Percentiles rank a stretch among this genome's conserved stretches.
These are phyloP conservation scores for Peucedramus taeniatus DNA, from an alignment of 2,113 vertebrate species.

Conservation along the genomic window DNA sequence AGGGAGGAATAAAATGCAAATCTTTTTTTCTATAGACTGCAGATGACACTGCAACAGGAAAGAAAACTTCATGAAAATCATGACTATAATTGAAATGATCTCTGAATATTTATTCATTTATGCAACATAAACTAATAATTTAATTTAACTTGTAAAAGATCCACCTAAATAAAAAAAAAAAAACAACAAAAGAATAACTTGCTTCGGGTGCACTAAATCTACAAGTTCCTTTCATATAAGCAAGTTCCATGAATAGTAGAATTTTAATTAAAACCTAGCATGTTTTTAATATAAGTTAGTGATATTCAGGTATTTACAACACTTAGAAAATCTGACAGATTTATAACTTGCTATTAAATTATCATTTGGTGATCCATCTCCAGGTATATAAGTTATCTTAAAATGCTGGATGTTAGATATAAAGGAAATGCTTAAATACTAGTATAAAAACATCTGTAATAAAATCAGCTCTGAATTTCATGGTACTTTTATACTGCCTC, in stretches of 20 bases:
- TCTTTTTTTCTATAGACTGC: background rate
- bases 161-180: background rate
- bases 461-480: constrained; percentile 73
- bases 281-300: background rate
- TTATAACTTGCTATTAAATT: constrained; percentile 41
- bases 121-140: background rate
- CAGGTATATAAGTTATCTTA: constrained; percentile 25
- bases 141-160: background rate
- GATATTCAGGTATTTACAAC: background rate
- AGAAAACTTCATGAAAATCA: background rate
- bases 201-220: background rate
- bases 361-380: constrained; percentile 21
- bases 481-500: constrained; percentile 61
- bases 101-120: background rate
- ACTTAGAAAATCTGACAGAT: constrained; percentile 35
- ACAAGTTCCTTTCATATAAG: background rate
- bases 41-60: background rate
- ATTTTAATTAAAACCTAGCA: background rate
- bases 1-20: background rate
- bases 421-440: constrained; percentile 57
- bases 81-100: background rate
- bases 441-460: constrained; percentile 60
- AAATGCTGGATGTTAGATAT: constrained; percentile 28
- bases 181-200: background rate
- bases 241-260: background rate